These are phyloP conservation scores for Phylloscopus whistleri DNA, from an alignment of 2,113 vertebrate species.

Conservation along the genomic window DNA sequence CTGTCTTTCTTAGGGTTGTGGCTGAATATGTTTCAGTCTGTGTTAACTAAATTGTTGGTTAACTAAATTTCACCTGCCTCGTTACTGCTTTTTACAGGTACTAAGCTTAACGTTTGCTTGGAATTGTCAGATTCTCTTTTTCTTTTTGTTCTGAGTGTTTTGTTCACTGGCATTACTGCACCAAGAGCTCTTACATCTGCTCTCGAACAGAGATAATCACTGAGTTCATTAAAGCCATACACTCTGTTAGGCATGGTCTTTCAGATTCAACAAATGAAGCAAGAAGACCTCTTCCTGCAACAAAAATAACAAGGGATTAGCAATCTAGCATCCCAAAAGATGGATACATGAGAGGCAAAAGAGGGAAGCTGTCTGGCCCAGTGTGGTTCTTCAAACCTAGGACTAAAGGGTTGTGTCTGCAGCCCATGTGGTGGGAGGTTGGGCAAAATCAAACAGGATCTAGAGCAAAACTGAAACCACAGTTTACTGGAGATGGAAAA, in stretches of 20 bases:
- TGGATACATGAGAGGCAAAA: rapidly evolving
- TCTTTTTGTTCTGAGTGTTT: not conserved
- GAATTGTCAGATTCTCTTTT: not conserved
- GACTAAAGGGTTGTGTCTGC: not conserved
- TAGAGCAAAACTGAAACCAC: not conserved
- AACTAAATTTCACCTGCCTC: not conserved
- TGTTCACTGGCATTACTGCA: not conserved
- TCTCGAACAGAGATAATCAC: not conserved
- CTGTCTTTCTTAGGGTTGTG: rapidly evolving
- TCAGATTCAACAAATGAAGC: not conserved
- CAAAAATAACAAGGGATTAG: not conserved
- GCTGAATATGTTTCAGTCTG: not conserved
- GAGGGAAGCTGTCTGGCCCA: not conserved
- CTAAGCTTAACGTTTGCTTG: not conserved
- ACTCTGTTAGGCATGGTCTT: not conserved
- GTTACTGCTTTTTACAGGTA: not conserved
- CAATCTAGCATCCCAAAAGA: not conserved
- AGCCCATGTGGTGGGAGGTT: not conserved
- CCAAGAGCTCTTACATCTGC: not conserved
- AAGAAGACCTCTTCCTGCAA: not conserved
- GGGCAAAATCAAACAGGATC: not conserved
- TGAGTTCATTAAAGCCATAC: not conserved
- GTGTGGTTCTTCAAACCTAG: not conserved
- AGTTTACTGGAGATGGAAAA: not conserved
- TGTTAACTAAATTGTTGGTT: not conserved